Evolutionary conservation across 2,113 vertebrate genomes (phyloP), one percentile per base, ranked within the genome.

Genomic region (Lepisosteus oculatus): DNA sequence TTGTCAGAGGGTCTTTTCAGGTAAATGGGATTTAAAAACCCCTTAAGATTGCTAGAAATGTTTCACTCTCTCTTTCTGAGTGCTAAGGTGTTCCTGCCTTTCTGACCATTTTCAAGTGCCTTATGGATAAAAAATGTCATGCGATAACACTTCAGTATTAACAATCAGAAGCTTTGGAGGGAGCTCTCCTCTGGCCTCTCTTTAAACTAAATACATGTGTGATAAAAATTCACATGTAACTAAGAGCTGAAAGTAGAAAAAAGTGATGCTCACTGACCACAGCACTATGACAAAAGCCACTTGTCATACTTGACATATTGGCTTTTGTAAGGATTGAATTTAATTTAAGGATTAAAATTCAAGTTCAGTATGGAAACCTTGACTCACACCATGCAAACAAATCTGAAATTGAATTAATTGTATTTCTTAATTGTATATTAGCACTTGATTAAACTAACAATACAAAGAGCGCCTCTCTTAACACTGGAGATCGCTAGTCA

Each of bases 31-130:
- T 81, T 80, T 63, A 4, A 78, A 68, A 73, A 77, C 82, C 80
- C 71, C 55, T 72, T 15, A 75, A 79, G 80, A 85, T 74, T 74
- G 76, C 81, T 71, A 79, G 78, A 84, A 80, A 75, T 62, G 74
- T 57, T 75, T 71, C 72, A 68, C 66, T 72, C 7, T 66, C 55
- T 67, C 61, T 82, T 78, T 79, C 78, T 80, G 74, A 79, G 82
- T 79, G 76, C 42, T 74, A 44, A 51, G 71, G 17, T 78, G 74
- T 84, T 80, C 83, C 76, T 77, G 76, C 77, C 29, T 29, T 29
- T 78, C 75, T 75, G 81, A 77, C 81, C 78, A 78, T 72, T 81
- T 88, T 84, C 81, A 89, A 90, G 91, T 92, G 91, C 89, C 88
- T 91, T 89, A 71, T 29, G 29, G 29, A 29, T 29, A 29, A 29